Percentiles rank a stretch among this genome's conserved stretches.
Conservation (phyloP, 2,888 invertebrate genomes). For the Hydrotaea diabolus region DNA sequence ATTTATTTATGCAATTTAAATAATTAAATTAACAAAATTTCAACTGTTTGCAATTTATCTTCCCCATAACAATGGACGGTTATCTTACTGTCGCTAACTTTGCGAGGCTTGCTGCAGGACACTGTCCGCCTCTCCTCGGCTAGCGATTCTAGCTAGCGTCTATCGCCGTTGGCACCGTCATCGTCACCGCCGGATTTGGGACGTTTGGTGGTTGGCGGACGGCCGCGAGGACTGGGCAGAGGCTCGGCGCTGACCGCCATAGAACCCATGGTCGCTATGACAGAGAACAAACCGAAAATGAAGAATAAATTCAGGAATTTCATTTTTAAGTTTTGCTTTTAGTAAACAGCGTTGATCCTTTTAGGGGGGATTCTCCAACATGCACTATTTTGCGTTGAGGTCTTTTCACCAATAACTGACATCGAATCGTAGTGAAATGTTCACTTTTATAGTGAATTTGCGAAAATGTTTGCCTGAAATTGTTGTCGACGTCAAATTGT, state of each 20-base stretch:
- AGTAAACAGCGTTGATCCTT: not conserved
- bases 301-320: slow-evolving; percentile 77
- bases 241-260: slow-evolving; percentile 73
- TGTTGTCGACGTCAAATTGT: slow-evolving; percentile 37
- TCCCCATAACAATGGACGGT: slow-evolving; percentile 74
- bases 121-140: slow-evolving; percentile 49
- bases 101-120: slow-evolving; percentile 59
- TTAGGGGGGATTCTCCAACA: not conserved
- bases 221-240: slow-evolving; percentile 74
- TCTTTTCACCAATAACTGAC: not conserved
- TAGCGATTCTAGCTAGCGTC: slow-evolving; percentile 72
- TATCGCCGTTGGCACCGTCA: slow-evolving; percentile 64
- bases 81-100: slow-evolving; percentile 62
- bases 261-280: slow-evolving; percentile 74
- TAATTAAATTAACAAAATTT: slow-evolving; percentile 71
- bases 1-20: not conserved
- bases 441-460: slow-evolving; percentile 49
- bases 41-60: slow-evolving; percentile 74
- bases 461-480: not conserved
- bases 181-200: slow-evolving; percentile 72
- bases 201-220: slow-evolving; percentile 76
- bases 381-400: not conserved
- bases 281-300: slow-evolving; percentile 75
- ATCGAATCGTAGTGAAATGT: not conserved
- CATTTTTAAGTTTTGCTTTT: slow-evolving; percentile 69